These are phyloP conservation scores for Loriculus beryllinus DNA, from an alignment of 2,797 vertebrate species.

Conservation along the genomic window DNA sequence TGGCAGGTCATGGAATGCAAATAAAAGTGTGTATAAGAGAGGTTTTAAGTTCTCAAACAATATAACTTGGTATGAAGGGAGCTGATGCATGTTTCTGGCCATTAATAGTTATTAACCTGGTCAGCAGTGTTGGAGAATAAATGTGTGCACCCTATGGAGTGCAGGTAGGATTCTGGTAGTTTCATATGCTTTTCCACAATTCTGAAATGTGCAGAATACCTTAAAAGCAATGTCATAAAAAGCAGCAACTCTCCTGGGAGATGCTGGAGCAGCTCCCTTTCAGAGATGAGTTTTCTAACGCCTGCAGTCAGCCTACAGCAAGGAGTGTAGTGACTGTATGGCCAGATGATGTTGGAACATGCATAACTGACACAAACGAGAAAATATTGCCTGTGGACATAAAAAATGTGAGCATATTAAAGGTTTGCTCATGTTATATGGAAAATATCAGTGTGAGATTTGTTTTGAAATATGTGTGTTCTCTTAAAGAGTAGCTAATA, in stretches of 20 bases:
- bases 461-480: conserved; percentile 27
- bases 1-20: neutral
- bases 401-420: neutral
- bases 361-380: neutral
- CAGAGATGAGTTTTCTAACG: neutral
- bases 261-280: neutral
- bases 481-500: conserved; percentile 41
- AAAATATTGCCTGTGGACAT: neutral
- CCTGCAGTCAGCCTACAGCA: neutral
- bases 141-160: neutral
- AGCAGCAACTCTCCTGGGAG: neutral
- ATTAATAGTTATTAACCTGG: conserved; percentile 18
- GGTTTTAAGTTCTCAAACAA: neutral
- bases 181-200: conserved; percentile 28
- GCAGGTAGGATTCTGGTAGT: neutral
- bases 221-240: conserved; percentile 23
- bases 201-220: conserved; percentile 4
- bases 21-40: neutral
- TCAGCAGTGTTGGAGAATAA: neutral
- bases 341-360: neutral
- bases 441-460: conserved; percentile 19
- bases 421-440: neutral
- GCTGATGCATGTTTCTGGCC: neutral
- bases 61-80: neutral
- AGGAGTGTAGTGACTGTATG: neutral